A percentile compares a stretch with the other conserved stretches of the same genome.
Evolutionary conservation across 2,888 invertebrate genomes (phyloP).

Genomic region (Argyresthia albistria): DNA sequence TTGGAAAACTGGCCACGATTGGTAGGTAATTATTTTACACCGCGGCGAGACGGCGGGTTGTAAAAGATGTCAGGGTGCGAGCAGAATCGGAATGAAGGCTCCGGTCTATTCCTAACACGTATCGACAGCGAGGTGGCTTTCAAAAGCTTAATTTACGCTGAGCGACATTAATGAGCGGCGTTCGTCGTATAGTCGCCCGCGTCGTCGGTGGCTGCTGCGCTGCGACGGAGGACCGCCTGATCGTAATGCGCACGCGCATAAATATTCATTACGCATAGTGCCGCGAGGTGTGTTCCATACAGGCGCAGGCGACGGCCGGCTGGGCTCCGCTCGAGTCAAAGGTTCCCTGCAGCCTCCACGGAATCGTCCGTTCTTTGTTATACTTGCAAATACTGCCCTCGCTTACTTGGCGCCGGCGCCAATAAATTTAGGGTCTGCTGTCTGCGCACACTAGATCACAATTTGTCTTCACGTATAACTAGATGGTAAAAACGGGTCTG

Average conservation of each 20-base stretch:
- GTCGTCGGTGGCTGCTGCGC: no score
- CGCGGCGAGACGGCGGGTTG: not conserved
- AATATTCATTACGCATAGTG: slow-evolving; percentile 42
- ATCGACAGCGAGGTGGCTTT: slow-evolving; percentile 39
- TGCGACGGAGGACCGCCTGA: no score
- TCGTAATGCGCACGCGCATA: slow-evolving; percentile 34
- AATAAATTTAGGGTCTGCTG: slow-evolving; percentile 68
- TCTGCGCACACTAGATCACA: slow-evolving; percentile 50
- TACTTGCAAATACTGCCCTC: slow-evolving; percentile 46
- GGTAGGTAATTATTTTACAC: slow-evolving; percentile 3
- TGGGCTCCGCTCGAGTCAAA: slow-evolving; percentile 34
- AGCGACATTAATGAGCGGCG: slow-evolving; percentile 53
- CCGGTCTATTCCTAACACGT: slow-evolving; percentile 45
- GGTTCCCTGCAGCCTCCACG: slow-evolving; percentile 31
- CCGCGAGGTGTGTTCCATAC: slow-evolving; percentile 14
- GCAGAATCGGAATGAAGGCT: slow-evolving; percentile 38
- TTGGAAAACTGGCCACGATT: slow-evolving; percentile 52
- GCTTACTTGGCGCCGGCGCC: slow-evolving; percentile 58
- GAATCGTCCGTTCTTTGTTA: slow-evolving; percentile 23
- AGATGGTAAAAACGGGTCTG: slow-evolving; percentile 43
- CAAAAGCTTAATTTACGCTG: slow-evolving; percentile 55
- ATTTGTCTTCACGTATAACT: slow-evolving; percentile 43
- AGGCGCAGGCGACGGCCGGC: slow-evolving; percentile 31
- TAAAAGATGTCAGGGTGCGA: slow-evolving; percentile 29
- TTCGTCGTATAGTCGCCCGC: slow-evolving; percentile 8